Base-by-base conservation (phyloP, 2,113 vertebrate genomes). In the Turdus rufiventris region DNA sequence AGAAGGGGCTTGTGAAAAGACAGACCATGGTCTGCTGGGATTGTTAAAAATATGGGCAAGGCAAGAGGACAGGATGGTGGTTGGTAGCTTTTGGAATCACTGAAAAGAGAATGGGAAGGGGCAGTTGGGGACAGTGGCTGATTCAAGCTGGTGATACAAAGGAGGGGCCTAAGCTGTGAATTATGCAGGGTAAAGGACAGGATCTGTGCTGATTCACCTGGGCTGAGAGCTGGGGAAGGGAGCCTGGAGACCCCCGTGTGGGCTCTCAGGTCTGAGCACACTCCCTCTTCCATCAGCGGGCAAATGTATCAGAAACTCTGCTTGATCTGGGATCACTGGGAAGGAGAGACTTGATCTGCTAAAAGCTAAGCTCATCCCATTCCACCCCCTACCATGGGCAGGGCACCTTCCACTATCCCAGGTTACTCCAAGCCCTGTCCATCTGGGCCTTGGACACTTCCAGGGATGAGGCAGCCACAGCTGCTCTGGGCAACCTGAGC, bases 221-320 rank as follows among this genome's bases (percentile, higher is more conserved):
- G 45, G 25, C 38, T 23, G 62, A 18, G 33, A 33, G 43, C 8
- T 38, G 0, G 5, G 68, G 60, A 68, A 50, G 67, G 16, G 29
- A 73, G 50, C 40, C 42, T 2, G 1, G 40, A 62, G n/a, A 28
- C 4, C 0, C 47, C 10, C 0, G 2, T 5, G 31, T 58, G 54
- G 33, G 61, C 61, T 53, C 62, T 71, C 0, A 24, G n/a, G 29
- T 29, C 60, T 85, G 70, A 74, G 24, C 50, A 56, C 19, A 19
- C 24, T 65, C 50, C 16, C 28, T 38, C 40, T 73, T n/a, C n/a
- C 34, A 65, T 29, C 23, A 71, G 40, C 21, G 66, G 36, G 24
- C 20, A 21, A 43, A 63, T 0, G 6, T 23, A 29, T 28, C 38
- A 29, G 57, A 13, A 65, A 36, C 31, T 72, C 17, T 38, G 10